Evolutionary conservation across 1,140 invertebrate species (phyloP).

Genomic region (Heterodera carotae): DNA sequence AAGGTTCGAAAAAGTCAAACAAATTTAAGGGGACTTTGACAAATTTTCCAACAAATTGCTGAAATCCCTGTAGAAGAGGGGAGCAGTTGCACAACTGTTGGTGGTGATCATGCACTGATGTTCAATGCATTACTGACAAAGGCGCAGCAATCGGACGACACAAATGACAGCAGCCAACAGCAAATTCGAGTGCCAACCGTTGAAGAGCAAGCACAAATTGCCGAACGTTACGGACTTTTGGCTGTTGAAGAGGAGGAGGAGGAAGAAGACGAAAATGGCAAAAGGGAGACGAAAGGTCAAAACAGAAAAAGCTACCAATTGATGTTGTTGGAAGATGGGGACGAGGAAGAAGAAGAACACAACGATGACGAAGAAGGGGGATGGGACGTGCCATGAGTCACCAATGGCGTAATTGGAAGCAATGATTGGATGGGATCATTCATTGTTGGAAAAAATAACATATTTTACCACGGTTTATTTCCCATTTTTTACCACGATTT

Average conservation of each 20-base stretch:
- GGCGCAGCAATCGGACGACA: neutral
- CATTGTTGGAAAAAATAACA: too few relatives aligned
- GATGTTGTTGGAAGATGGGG: neutral
- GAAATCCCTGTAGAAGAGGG: too few relatives aligned
- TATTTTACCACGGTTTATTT: too few relatives aligned
- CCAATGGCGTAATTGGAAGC: too few relatives aligned
- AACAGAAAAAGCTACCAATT: neutral
- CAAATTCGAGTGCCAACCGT: constrained; percentile 8
- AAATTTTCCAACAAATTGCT: too few relatives aligned
- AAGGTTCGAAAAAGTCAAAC: too few relatives aligned
- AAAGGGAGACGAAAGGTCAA: neutral
- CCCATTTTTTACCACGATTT: too few relatives aligned
- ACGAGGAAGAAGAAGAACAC: neutral
- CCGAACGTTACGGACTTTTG: constrained; percentile 18
- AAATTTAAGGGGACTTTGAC: too few relatives aligned
- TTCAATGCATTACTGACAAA: neutral
- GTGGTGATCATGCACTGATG: too few relatives aligned
- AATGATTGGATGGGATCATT: too few relatives aligned
- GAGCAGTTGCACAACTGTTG: too few relatives aligned
- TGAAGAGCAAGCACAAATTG: constrained; percentile 11
- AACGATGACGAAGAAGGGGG: neutral
- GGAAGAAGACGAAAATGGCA: neutral
- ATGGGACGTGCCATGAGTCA: neutral
- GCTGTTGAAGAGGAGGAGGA: constrained; percentile 8
- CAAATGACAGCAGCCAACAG: neutral